Evolutionary conservation across 2,888 invertebrate genomes (phyloP), one percentile per base, ranked within the genome.

Genomic region (Branchellion lobata): DNA sequence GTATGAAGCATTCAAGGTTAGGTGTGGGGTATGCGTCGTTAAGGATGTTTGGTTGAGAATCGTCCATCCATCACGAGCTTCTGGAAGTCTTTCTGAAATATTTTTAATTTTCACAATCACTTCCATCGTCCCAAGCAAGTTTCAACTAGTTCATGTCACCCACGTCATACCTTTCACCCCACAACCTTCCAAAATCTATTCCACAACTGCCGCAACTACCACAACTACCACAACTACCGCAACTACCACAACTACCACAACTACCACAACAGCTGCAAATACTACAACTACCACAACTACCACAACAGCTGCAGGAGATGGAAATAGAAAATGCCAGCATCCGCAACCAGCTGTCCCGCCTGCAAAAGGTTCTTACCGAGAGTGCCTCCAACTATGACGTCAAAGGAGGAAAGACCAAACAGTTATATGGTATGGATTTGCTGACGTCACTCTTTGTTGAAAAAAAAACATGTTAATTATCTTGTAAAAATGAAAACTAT

Each of bases 291-390:
- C 24, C 68, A 29, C n/a, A 8, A 29, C 8, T n/a, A 29, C 5
- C 68, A 29, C 24, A 27, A 65, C 83, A 87, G 85, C 84, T 86
- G 83, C 86, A 86, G 82, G 87, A 87, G 81, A 80, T 86, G 18
- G 85, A 87, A 80, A 85, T 86, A 81, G 86, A 87, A 81, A 96
- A 95, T 87, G 92, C 93, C 85, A 94, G 94, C 86, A 87, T 96
- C 71, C 91, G 93, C 82, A 91, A 92, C 82, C 94, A 95, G 86
- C 89, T 96, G 76, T 90, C 91, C 81, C 89, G 92, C 79, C 87
- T 96, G 80, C 81, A 82, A 8, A 81, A 80, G 57, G 81, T 81
- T 0, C 74, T 82, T 11, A 84, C 86, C 0, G 85, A 85, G 57
- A 85, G 83, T 36, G 84, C 84, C 31, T 79, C 77, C 40, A 80